These are phyloP conservation scores for Scelioninae gen. 1 DNA, from an alignment of 2,888 invertebrate species.

Conservation along the genomic window DNA sequence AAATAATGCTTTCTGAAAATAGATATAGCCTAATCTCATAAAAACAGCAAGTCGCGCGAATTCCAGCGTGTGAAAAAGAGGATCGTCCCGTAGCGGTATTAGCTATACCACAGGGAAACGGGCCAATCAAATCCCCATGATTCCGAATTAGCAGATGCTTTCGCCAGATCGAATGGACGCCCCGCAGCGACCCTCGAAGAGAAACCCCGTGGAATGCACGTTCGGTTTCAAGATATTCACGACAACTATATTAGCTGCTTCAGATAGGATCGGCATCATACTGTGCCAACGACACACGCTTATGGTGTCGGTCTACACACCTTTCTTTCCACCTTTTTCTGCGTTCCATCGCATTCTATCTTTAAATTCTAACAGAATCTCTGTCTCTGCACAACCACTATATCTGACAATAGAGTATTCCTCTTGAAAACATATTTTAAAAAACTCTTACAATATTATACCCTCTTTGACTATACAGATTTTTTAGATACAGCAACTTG, in stretches of 20 bases:
- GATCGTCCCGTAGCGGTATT: slow-evolving; percentile 67
- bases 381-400: slow-evolving; percentile 58
- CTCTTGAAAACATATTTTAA: slow-evolving; percentile 59
- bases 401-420: slow-evolving; percentile 59
- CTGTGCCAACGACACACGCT: slow-evolving; percentile 81
- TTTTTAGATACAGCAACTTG: background rate
- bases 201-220: slow-evolving; percentile 82
- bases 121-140: slow-evolving; percentile 84
- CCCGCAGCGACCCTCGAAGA: slow-evolving; percentile 81
- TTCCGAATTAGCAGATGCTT: slow-evolving; percentile 85
- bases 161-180: slow-evolving; percentile 83
- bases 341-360: slow-evolving; percentile 71
- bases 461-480: slow-evolving; percentile 3
- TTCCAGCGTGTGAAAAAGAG: slow-evolving; percentile 71
- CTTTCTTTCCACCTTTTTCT: slow-evolving; percentile 73
- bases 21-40: slow-evolving; percentile 62
- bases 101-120: slow-evolving; percentile 68
- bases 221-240: slow-evolving; percentile 83
- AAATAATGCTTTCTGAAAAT: slow-evolving; percentile 54
- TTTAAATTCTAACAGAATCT: slow-evolving; percentile 65
- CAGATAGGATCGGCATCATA: slow-evolving; percentile 84
- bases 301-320: slow-evolving; percentile 75
- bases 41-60: slow-evolving; percentile 70
- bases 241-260: slow-evolving; percentile 84
- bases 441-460: background rate